Evolutionary conservation across 2,113 vertebrate species (phyloP).

Genomic region (Setophaga petechia): DNA sequence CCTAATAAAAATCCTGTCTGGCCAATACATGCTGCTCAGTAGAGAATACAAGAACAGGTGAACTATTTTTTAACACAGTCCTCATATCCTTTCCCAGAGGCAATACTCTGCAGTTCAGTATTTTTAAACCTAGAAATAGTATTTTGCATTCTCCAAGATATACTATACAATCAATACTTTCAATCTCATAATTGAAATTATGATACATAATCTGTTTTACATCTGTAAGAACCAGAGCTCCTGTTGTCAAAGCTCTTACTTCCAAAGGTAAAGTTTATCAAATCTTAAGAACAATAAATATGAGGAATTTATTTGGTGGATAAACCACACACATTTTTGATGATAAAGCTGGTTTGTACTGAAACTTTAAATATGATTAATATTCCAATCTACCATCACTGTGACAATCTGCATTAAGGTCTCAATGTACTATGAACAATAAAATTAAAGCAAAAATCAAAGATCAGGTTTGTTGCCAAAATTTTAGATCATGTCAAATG

Average conservation of each 20-base stretch:
- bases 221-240: not conserved
- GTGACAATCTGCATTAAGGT: not conserved
- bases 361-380: not conserved
- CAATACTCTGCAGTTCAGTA: not conserved
- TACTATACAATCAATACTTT: not conserved
- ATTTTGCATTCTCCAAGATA: not conserved
- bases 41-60: not conserved
- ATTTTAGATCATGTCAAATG: not conserved
- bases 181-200: not conserved
- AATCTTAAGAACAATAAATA: not conserved
- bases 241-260: not conserved
- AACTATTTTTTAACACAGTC: not conserved
- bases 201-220: not conserved
- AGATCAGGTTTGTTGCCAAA: not conserved
- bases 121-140: not conserved
- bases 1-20: not conserved
- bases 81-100: not conserved
- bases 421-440: not conserved
- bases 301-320: not conserved
- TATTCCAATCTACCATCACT: not conserved
- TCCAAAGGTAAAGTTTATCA: not conserved
- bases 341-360: not conserved
- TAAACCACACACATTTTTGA: not conserved
- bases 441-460: not conserved
- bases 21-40: not conserved